Conservation (phyloP, 2,888 invertebrate genomes). For the Tetramorium bicarinatum region DNA sequence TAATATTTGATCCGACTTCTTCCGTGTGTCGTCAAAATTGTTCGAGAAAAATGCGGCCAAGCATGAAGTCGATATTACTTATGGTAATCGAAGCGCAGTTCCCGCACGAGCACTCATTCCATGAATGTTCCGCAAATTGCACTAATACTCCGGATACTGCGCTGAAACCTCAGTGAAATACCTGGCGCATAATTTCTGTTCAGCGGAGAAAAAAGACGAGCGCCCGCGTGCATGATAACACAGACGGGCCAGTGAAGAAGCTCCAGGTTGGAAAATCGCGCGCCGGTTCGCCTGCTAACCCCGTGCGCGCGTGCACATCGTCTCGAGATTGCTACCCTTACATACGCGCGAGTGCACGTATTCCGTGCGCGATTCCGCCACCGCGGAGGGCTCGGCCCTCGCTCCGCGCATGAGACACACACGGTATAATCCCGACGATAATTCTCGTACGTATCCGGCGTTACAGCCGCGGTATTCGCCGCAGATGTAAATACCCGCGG, state of each 20-base stretch:
- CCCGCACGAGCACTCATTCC: constrained; percentile 17
- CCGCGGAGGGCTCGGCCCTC: constrained; percentile 3
- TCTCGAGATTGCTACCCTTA: constrained; percentile 51
- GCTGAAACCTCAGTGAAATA: constrained; percentile 11
- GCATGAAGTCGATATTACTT: constrained; percentile 25
- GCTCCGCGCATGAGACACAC: constrained; percentile 14
- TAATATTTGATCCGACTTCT: background rate
- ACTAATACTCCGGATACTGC: constrained; percentile 37
- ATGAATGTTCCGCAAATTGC: constrained; percentile 27
- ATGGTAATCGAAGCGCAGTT: constrained; percentile 36
- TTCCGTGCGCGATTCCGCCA: constrained; percentile 40
- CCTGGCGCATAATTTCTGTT: constrained; percentile 35
- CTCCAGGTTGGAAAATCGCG: constrained; percentile 23
- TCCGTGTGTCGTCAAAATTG: background rate
- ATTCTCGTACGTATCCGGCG: constrained; percentile 71
- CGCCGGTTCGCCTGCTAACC: constrained; percentile 44
- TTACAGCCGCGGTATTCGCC: constrained; percentile 76
- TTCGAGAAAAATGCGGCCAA: constrained; percentile 24
- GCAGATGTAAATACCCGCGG: constrained; percentile 84
- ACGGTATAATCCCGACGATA: constrained; percentile 68
- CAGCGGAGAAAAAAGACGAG: constrained; percentile 8
- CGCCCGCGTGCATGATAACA: constrained; percentile 29
- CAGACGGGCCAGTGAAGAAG: background rate
- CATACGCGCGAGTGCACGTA: background rate
- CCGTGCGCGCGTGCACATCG: constrained; percentile 14